Base-by-base conservation (phyloP, 2,888 invertebrate genomes). In the Drosophila nigritarsus region DNA sequence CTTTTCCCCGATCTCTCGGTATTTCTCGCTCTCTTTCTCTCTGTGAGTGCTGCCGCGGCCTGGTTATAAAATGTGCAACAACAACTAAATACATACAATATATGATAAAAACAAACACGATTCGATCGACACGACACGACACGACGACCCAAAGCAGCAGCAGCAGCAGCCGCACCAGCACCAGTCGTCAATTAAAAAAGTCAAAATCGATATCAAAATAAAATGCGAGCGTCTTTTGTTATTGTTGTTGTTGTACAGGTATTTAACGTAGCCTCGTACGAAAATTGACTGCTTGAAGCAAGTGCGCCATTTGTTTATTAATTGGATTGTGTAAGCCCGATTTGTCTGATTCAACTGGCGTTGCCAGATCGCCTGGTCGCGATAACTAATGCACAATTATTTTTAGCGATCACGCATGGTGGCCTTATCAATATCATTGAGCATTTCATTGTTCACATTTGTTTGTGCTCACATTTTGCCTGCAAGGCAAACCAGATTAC, bases 11-110 rank as follows among this genome's bases (percentile, higher is more conserved):
- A 27, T 55, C 49, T 48, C 51, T 50, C 42, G 45, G 45, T 27
- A 45, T 42, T 34, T 20, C 45, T 32, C 66, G n/a, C 59, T 59
- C 62, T 59, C 42, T 60, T 42, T 48, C 42, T 30, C 36, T 34
- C 60, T 51, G 54, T 48, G 50, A 34, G 51, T 53, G 36, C 65
- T 63, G 65, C 81, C 62, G 20, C 73, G 56, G 68, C 73, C 68
- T 51, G 82, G 72, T 83, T 87, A 84, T 89, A 80, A 75, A 68
- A 87, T 85, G 83, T 88, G 90, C 90, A 86, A 88, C 86, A 86
- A 86, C 86, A 85, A 69, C 67, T 70, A 71, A 64, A 71, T 74
- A 70, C 83, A 73, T 62, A 72, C 59, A 64, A 74, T 67, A 71
- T 70, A 87, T 74, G 83, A 88, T 80, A 88, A 83, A 85, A 86